These are phyloP conservation scores for Candidula unifasciata DNA, from an alignment of 2,888 invertebrate genomes.

Conservation along the genomic window DNA sequence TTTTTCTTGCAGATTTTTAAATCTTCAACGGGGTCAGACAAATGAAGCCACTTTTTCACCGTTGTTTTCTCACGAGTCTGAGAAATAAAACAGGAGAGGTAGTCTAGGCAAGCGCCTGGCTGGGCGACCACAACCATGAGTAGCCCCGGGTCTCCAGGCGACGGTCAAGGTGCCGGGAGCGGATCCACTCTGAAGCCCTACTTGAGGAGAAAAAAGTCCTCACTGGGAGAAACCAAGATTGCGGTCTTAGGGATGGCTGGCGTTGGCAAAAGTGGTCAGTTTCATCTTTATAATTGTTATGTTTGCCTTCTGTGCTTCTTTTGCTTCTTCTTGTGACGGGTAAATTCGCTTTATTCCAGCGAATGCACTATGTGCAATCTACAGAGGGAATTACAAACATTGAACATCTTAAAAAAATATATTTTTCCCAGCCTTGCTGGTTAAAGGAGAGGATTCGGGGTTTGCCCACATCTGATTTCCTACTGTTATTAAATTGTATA, in stretches of 20 bases:
- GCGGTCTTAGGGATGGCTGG: constrained; percentile 71
- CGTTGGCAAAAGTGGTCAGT: constrained; percentile 74
- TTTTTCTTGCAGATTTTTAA: too few species aligned
- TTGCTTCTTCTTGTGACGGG: too few species aligned
- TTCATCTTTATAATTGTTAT: neutral
- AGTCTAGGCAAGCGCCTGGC: neutral
- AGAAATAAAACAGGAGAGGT: neutral
- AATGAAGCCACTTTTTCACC: neutral
- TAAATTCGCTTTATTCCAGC: too few species aligned
- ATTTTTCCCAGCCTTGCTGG: too few species aligned
- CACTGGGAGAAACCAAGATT: constrained; percentile 72
- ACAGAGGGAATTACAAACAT: too few species aligned
- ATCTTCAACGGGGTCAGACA: too few species aligned
- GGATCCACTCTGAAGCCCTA: constrained; percentile 67
- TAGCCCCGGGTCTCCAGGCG: constrained; percentile 58
- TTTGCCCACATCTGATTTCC: too few species aligned
- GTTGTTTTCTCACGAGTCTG: neutral
- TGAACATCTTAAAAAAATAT: too few species aligned
- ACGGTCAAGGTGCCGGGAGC: constrained; percentile 53
- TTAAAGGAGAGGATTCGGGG: too few species aligned
- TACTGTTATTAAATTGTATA: too few species aligned
- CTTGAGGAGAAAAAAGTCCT: constrained; percentile 71
- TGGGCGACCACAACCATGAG: constrained; percentile 43
- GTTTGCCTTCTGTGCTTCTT: too few species aligned
- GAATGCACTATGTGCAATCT: too few species aligned